Base-by-base conservation (phyloP, 2,888 invertebrate species). In the Disparrhopalites patrizii region DNA sequence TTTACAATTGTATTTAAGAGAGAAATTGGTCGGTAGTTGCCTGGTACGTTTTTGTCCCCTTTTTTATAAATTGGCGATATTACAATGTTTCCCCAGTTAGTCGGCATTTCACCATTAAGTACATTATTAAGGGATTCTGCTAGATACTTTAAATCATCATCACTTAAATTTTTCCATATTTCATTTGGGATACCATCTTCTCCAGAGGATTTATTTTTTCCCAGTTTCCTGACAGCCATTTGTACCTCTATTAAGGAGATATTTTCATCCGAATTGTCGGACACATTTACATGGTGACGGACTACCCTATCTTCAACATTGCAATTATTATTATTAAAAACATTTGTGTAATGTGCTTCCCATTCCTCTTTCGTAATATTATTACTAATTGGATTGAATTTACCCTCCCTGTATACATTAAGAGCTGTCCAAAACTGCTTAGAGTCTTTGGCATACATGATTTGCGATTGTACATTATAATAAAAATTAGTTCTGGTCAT, bases 11-110 rank as follows among this genome's bases (percentile, higher is more conserved):
- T 52, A 30, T 72, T 72, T 2, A 68, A 40, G 1, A 76, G 61
- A 13, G 68, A 64, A 27, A 68, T 71, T 18, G 61, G 70, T 25
- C 74, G 40, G 54, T 73, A 75, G 58, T 75, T 75, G 3, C 31
- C 15, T 8, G 73, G 72, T 8, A 69, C 51, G 13, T 55, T 4
- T 23, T 36, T 50, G 23, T 70, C 66, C 7, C 72, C 72, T 66
- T 73, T 73, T 30, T 74, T 75, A 23, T 70, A 75, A 1, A 75
- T 50, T 38, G 73, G 68, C 60, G 3, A 50, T 50, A 57, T 67
- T 68, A 13, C 47, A 18, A 27, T 74, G 65, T 23, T 56, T 58
- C 43, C 71, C 75, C 18, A 52, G 5, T 51, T 23, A 3, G 30
- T n/a, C 1, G 58, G 43, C 1, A 60, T 50, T 3, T 31, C 23